Evolutionary conservation across 2,888 invertebrate species (phyloP).

Genomic region (Drosophila maculinotata): DNA sequence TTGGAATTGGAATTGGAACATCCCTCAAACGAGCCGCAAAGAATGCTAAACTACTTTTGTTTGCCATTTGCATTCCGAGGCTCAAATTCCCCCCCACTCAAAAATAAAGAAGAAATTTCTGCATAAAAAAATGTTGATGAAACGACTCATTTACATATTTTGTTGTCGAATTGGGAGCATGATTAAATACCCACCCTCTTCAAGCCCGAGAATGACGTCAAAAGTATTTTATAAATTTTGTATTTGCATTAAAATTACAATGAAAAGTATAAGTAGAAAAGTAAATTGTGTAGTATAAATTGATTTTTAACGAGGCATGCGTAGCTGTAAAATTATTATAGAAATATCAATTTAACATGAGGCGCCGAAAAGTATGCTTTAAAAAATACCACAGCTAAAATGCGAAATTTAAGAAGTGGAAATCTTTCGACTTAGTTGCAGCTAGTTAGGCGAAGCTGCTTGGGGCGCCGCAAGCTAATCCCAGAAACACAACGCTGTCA

Average conservation of each 20-base stretch:
- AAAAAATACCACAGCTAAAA: not conserved
- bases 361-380: no score
- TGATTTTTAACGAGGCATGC: constrained; percentile 50
- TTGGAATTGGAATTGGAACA: no score
- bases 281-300: constrained; percentile 30
- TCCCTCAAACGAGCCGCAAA: constrained; percentile 65
- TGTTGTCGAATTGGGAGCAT: constrained; percentile 52
- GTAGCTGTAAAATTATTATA: constrained; percentile 1
- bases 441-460: constrained; percentile 17
- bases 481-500: constrained; percentile 27
- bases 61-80: constrained; percentile 72
- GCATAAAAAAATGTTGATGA: constrained; percentile 58
- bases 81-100: not conserved
- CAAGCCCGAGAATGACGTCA: constrained; percentile 39
- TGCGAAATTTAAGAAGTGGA: constrained; percentile 8
- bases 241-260: constrained; percentile 57
- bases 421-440: constrained; percentile 27
- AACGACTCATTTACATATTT: constrained; percentile 71
- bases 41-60: constrained; percentile 74
- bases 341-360: not conserved
- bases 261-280: no score
- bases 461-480: constrained; percentile 20
- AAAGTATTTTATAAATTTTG: constrained; percentile 34
- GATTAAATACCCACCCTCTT: constrained; percentile 59
- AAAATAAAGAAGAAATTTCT: constrained; percentile 58